Evolutionary conservation across 2,113 vertebrate species (phyloP), one percentile per base, ranked within the genome.

Genomic region (Maylandia zebra): DNA sequence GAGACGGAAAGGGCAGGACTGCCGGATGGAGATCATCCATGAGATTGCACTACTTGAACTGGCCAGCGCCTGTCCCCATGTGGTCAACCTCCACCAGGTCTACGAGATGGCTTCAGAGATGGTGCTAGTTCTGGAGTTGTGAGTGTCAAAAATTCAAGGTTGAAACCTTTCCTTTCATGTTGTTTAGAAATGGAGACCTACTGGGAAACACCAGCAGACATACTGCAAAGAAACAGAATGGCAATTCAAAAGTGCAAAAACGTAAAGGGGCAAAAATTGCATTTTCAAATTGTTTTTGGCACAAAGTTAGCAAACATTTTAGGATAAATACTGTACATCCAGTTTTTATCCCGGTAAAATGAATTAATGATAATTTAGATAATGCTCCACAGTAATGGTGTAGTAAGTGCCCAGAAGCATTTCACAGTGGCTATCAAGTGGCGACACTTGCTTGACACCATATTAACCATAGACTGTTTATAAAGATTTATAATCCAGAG

Each of bases 91-190:
- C 8, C 94, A 96, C 86, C 93, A 95, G 55, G 96, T 97, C 76
- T 97, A 96, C 6, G 96, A 97, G 92, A 96, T 96, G 89, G 76
- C 95, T 19, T 95, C 95, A 3, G 96, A 97, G 94, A 97, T 97
- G 95, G 96, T 97, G 78, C 95, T 97, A n/a, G 96, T 97, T 52
- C 92, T 97, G 27, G 96, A 97, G 82, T 97, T 95, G 96, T 97
- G 82, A 97, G 96, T 95, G 14, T 6, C 36, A 43, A 19, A 83
- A 41, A 45, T 48, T n/a, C 45, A 30, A 48, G 24, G 10, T 48
- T 17, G 16, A 76, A 64, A 50, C 43, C 34, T 59, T 13, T 59
- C 19, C 17, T 59, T 30, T 59, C 32, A 12, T 13, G 11, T 78
- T 84, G 71, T 61, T 48, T 27, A 19, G 11, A 78, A 41, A 17